Conservation (phyloP, 2,113 vertebrate species). For the Dolichallabes microphthalmus region DNA sequence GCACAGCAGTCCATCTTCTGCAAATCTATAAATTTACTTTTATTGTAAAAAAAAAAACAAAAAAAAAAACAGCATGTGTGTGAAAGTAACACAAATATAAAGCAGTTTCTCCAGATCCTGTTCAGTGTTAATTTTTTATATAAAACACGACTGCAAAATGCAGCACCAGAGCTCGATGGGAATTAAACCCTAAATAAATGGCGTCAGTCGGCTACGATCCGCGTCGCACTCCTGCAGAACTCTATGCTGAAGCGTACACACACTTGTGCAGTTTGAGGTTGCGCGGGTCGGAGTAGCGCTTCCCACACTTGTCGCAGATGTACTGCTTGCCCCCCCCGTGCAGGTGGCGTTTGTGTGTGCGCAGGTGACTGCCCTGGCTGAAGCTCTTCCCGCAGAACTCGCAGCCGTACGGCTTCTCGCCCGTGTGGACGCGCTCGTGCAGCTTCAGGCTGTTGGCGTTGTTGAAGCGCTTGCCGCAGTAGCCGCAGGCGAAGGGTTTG, state of each 20-base stretch:
- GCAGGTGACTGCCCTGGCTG: slow-evolving; percentile 73
- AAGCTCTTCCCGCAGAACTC: slow-evolving; percentile 68
- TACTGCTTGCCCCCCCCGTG: slow-evolving; percentile 73
- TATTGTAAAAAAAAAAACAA: background rate
- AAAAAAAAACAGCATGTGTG: background rate
- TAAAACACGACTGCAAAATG: background rate
- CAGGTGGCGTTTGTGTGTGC: slow-evolving; percentile 70
- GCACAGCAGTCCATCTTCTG: background rate
- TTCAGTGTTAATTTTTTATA: background rate
- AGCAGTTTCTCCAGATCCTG: background rate
- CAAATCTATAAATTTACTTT: background rate
- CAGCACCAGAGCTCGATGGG: background rate
- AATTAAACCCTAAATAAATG: background rate
- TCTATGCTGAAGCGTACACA: slow-evolving; percentile 57
- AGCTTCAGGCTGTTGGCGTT: slow-evolving; percentile 73
- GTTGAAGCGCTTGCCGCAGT: slow-evolving; percentile 71
- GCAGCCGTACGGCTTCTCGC: slow-evolving; percentile 71
- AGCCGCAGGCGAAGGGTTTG: slow-evolving; percentile 62
- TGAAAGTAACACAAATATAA: background rate
- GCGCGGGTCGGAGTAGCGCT: slow-evolving; percentile 70
- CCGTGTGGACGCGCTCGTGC: slow-evolving; percentile 68
- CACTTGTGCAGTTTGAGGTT: slow-evolving; percentile 74
- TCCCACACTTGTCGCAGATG: slow-evolving; percentile 73
- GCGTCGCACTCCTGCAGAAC: background rate
- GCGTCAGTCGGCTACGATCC: too few species aligned